Percentiles rank a stretch among this genome's conserved stretches.
These are phyloP conservation scores for Bos indicus DNA, from an alignment of 2,113 vertebrate genomes.

Conservation along the genomic window DNA sequence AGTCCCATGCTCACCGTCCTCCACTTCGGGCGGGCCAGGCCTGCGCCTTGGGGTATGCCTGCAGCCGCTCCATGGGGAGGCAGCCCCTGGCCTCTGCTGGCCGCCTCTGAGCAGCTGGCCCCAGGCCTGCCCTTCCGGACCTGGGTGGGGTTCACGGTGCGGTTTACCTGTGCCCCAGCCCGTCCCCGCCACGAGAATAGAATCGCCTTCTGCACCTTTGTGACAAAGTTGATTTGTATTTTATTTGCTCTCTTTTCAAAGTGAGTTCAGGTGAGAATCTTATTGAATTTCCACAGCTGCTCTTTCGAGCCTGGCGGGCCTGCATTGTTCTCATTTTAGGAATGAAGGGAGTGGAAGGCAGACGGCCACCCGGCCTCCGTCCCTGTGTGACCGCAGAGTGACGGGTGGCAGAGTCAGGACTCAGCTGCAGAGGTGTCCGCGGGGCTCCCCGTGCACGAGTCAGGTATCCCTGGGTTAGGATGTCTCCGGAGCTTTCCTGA, in stretches of 20 bases:
- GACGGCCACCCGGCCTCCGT: neutral
- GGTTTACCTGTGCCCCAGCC: neutral
- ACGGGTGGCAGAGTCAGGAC: neutral
- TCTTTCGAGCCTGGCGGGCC: neutral
- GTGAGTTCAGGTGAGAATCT: neutral
- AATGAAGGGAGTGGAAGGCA: neutral
- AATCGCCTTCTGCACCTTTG: neutral
- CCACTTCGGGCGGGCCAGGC: fast-evolving
- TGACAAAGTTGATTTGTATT: neutral
- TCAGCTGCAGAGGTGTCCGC: neutral
- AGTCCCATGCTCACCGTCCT: neutral
- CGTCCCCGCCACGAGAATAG: fast-evolving
- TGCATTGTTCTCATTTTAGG: neutral
- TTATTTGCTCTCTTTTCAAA: conserved; percentile 9
- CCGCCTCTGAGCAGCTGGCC: neutral
- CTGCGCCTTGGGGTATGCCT: neutral
- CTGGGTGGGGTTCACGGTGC: neutral
- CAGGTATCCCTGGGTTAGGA: fast-evolving
- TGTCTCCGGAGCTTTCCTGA: neutral
- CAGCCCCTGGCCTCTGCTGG: neutral
- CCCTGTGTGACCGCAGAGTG: neutral
- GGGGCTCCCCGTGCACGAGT: neutral
- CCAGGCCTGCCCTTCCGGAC: neutral
- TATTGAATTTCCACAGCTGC: neutral
- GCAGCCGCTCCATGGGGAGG: neutral